Conservation (phyloP, 2,797 vertebrate genomes). For the Sylvilagus floridanus region DNA sequence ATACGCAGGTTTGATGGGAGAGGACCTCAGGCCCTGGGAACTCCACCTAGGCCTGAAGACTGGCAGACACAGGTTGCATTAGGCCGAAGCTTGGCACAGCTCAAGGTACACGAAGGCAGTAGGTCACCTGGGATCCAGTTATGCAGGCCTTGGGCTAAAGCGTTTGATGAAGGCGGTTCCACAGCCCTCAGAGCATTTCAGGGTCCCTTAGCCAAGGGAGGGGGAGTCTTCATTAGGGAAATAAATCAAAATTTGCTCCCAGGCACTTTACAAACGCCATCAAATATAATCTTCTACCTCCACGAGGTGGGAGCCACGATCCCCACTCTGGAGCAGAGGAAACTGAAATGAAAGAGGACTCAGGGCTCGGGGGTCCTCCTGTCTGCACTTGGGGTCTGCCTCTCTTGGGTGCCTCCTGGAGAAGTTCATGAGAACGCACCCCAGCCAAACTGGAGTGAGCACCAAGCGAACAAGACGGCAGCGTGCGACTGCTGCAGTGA, state of each 20-base stretch:
- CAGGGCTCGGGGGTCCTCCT: not conserved
- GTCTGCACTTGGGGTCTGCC: not conserved
- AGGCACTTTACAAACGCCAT: not conserved
- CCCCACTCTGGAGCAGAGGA: not conserved
- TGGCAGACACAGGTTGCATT: not conserved
- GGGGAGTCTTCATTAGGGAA: not conserved
- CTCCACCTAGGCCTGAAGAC: not conserved
- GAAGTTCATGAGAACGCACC: not conserved
- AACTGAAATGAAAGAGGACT: not conserved
- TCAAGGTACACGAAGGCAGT: not conserved
- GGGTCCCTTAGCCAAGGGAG: not conserved
- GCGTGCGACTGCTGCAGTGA: too few relatives aligned
- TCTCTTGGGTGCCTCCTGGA: not conserved
- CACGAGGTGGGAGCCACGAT: not conserved
- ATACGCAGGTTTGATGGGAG: not conserved
- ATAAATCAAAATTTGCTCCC: conserved; percentile 29
- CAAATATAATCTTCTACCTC: not conserved
- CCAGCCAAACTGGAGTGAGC: not conserved
- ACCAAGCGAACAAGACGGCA: not conserved
- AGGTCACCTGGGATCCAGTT: not conserved
- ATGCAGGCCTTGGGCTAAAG: not conserved
- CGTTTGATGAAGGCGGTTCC: not conserved
- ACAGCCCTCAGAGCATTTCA: not conserved
- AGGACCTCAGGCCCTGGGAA: not conserved
- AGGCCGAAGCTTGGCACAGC: not conserved